These are phyloP conservation scores for Pterostichus niger DNA, from an alignment of 2,888 invertebrate species.

Conservation along the genomic window DNA sequence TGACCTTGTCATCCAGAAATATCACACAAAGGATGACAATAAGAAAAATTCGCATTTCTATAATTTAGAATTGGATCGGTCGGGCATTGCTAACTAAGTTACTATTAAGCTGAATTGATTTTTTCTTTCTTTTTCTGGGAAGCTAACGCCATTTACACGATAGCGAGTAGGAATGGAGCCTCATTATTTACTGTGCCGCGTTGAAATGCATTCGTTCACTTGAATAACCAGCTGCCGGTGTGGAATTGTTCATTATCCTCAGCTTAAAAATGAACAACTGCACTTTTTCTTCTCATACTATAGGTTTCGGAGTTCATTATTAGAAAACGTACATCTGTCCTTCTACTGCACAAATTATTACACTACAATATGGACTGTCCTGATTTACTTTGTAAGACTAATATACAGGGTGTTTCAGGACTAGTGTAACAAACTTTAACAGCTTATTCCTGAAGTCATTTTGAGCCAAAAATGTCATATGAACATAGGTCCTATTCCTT, in stretches of 20 bases:
- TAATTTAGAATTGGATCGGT: slow-evolving; percentile 29
- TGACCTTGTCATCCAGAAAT: slow-evolving; percentile 20
- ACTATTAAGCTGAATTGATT: slow-evolving; percentile 30
- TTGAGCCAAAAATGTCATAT: no score
- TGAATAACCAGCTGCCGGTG: slow-evolving; percentile 8
- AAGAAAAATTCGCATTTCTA: slow-evolving; percentile 7
- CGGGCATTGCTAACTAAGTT: slow-evolving; percentile 36
- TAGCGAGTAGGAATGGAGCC: slow-evolving; percentile 30
- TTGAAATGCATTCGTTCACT: slow-evolving; percentile 20
- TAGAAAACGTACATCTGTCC: no score
- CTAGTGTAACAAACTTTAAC: no score
- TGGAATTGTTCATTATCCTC: slow-evolving; percentile 13
- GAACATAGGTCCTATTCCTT: no score
- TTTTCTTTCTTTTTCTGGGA: neutral
- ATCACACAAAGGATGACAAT: slow-evolving; percentile 2
- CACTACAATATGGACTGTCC: no score
- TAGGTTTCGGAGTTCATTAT: neutral
- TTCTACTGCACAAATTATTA: no score
- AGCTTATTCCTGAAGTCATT: no score
- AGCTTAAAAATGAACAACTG: neutral
- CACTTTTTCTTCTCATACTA: neutral
- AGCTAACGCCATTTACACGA: slow-evolving; percentile 8
- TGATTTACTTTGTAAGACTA: no score
- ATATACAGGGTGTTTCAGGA: no score
- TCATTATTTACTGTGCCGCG: slow-evolving; percentile 17